Conservation (phyloP, 2,888 invertebrate species). For the Fragum fragum region DNA sequence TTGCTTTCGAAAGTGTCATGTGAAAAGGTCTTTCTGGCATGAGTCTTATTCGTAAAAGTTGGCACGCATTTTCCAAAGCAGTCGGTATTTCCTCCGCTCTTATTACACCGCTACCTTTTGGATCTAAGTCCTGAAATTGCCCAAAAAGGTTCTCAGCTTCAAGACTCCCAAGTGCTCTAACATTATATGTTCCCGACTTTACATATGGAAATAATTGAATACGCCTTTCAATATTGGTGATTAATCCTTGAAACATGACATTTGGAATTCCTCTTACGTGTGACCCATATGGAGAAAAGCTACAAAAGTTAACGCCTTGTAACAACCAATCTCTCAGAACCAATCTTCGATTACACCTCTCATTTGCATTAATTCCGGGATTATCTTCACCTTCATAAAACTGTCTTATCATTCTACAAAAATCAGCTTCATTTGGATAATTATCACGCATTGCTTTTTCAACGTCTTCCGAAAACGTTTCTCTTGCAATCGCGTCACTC, state of each 20-base stretch:
- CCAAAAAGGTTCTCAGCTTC: constrained; percentile 54
- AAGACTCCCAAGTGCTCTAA: constrained; percentile 34
- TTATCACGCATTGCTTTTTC: constrained; percentile 33
- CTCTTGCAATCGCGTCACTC: constrained; percentile 47
- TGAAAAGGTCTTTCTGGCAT: constrained; percentile 40
- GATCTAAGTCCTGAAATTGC: constrained; percentile 54
- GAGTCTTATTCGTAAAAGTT: constrained; percentile 26
- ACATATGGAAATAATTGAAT: constrained; percentile 25
- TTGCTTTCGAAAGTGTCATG: constrained; percentile 39
- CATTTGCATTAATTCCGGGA: constrained; percentile 30
- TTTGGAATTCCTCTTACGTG: constrained; percentile 44
- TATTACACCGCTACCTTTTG: constrained; percentile 53
- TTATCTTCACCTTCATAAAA: constrained; percentile 58
- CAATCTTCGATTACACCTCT: constrained; percentile 29
- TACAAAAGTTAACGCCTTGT: constrained; percentile 6
- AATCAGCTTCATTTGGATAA: constrained; percentile 36
- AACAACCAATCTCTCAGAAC: constrained; percentile 36
- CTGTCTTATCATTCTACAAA: constrained; percentile 45
- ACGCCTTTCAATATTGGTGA: constrained; percentile 51
- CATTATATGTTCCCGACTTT: constrained; percentile 31
- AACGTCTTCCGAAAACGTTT: constrained; percentile 25
- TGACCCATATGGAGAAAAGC: constrained; percentile 21
- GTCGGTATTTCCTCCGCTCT: constrained; percentile 44
- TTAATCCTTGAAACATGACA: constrained; percentile 51
- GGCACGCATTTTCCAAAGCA: constrained; percentile 41